Percentiles rank a stretch among this genome's conserved stretches.
phyloP scores from a whole-genome alignment of 2,113 vertebrate genomes.

The Aspidoscelis tigris region DNA sequence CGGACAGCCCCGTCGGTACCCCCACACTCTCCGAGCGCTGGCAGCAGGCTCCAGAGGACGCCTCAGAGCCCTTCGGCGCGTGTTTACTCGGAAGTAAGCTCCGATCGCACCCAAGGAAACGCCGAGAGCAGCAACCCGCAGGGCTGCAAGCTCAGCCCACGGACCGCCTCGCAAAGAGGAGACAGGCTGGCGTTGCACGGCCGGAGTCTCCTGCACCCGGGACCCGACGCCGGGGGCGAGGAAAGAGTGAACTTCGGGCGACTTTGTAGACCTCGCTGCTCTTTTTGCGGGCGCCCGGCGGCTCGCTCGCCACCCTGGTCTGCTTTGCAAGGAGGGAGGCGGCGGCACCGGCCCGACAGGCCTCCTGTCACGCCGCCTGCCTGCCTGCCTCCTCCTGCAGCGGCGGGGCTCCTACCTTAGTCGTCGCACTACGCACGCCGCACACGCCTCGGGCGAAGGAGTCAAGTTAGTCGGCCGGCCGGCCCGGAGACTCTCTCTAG shows the following conservation, averaged over 20 bases:
- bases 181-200: too few relatives aligned
- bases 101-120: background rate
- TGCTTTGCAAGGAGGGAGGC: too few relatives aligned
- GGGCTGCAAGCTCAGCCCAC: background rate
- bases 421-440: background rate
- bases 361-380: constrained; percentile 48
- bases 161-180: too few relatives aligned
- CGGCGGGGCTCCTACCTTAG: constrained; percentile 41
- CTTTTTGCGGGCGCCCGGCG: too few relatives aligned
- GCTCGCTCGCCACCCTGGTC: too few relatives aligned
- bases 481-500: constrained; percentile 18
- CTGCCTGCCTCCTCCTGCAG: background rate
- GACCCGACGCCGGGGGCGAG: too few relatives aligned
- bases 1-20: too few relatives aligned
- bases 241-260: background rate
- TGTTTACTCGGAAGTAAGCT: background rate
- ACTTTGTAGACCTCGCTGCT: background rate
- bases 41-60: too few relatives aligned
- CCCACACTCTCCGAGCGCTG: too few relatives aligned
- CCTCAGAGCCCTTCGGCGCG: background rate
- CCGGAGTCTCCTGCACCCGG: too few relatives aligned
- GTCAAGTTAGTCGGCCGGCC: background rate
- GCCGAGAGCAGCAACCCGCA: too few relatives aligned
- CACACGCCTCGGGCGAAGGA: constrained; percentile 1
- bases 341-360: background rate